phyloP scores from a whole-genome alignment of 1,140 invertebrate species.

The Lasioglossum albipes region DNA sequence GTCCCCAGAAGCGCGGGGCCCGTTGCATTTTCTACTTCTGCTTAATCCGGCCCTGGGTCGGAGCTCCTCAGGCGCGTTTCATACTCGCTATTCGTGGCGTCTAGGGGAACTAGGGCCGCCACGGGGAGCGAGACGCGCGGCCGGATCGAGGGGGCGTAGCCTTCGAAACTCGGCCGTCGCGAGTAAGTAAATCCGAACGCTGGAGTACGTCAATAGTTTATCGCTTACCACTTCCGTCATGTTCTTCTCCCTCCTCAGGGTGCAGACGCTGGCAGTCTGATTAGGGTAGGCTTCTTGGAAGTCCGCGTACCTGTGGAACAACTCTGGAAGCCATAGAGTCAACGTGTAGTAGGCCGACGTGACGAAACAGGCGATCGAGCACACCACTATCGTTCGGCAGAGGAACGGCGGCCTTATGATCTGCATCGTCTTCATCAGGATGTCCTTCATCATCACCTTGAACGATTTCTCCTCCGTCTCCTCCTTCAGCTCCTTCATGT shows the following conservation, averaged over 20 bases:
- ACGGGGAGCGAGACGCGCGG: too few species aligned
- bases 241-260: slow-evolving; percentile 34
- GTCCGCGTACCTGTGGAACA: slow-evolving; percentile 76
- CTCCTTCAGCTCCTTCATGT: background rate
- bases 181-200: too few species aligned
- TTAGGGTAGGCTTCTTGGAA: slow-evolving; percentile 70
- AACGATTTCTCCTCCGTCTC: slow-evolving; percentile 29
- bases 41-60: too few species aligned
- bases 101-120: too few species aligned
- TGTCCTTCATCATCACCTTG: slow-evolving; percentile 40
- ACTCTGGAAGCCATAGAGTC: slow-evolving; percentile 80
- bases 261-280: slow-evolving; percentile 71
- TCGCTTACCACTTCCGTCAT: background rate
- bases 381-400: slow-evolving; percentile 55
- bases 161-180: too few species aligned
- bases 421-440: slow-evolving; percentile 56
- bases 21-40: too few species aligned
- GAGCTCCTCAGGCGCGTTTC: too few species aligned
- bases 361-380: slow-evolving; percentile 61
- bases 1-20: too few species aligned
- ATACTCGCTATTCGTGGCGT: too few species aligned
- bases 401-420: slow-evolving; percentile 64
- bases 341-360: slow-evolving; percentile 77
- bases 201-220: too few species aligned
- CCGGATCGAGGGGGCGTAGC: too few species aligned